phyloP scores from a whole-genome alignment of 2,113 vertebrate genomes.

The Perccottus glenii region DNA sequence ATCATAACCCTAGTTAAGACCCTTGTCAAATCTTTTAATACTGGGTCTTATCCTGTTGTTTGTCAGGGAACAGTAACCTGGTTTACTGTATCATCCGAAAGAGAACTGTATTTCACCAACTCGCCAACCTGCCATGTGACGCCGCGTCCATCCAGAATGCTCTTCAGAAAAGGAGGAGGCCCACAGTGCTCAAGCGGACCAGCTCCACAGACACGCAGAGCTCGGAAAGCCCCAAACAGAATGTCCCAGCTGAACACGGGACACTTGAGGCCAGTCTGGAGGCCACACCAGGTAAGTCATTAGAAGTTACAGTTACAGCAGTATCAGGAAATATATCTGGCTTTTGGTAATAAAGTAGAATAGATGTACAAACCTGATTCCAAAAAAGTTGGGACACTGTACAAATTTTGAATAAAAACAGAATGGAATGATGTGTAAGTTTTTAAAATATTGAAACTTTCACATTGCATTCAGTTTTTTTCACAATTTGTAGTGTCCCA shows the following conservation, averaged over 20 bases:
- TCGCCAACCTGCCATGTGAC: slow-evolving; percentile 92
- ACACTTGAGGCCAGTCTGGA: slow-evolving; percentile 89
- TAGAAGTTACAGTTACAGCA: neutral
- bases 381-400: no score
- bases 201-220: slow-evolving; percentile 84
- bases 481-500: no score
- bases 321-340: neutral
- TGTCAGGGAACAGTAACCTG: slow-evolving; percentile 92
- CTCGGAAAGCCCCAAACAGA: slow-evolving; percentile 87
- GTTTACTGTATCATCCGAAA: slow-evolving; percentile 97
- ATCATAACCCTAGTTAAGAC: no score
- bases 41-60: no score
- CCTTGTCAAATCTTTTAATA: no score
- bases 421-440: no score
- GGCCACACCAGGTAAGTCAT: slow-evolving; percentile 87
- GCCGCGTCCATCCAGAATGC: slow-evolving; percentile 85
- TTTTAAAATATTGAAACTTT: no score
- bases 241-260: slow-evolving; percentile 87
- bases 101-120: slow-evolving; percentile 90
- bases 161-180: slow-evolving; percentile 85
- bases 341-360: no score
- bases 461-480: no score
- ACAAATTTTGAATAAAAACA: no score
- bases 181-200: slow-evolving; percentile 82
- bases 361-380: no score